phyloP scores from a whole-genome alignment of 2,113 vertebrate species.

The Corythornis cristatus region DNA sequence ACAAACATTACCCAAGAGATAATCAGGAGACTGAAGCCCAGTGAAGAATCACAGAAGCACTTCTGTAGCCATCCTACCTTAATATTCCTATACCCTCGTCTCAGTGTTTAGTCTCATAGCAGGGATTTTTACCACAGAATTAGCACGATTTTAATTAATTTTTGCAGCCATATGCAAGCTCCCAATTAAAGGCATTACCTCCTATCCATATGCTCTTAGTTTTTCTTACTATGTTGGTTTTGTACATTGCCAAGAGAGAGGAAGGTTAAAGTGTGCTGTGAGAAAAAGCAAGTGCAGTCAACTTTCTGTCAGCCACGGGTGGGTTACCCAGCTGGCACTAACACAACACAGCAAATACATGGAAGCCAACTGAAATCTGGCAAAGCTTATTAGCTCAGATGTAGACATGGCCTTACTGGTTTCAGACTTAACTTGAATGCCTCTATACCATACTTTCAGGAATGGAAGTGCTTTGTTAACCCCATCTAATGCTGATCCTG shows the following conservation, averaged over 20 bases:
- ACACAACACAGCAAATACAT: background rate
- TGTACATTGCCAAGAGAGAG: background rate
- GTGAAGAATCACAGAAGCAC: background rate
- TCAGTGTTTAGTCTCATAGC: constrained; percentile 1
- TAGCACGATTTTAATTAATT: constrained; percentile 43
- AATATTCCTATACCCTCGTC: background rate
- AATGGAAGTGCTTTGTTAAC: background rate
- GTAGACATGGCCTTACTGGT: background rate
- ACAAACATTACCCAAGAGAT: background rate
- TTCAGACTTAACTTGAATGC: background rate
- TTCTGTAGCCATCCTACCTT: background rate
- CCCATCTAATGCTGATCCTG: background rate
- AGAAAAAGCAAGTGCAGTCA: background rate
- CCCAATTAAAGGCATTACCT: constrained; percentile 23
- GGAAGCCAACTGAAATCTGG: background rate
- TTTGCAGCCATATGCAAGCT: constrained; percentile 29
- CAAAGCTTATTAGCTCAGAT: background rate
- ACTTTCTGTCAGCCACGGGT: background rate
- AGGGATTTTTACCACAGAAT: constrained; percentile 33
- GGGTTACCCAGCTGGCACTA: background rate
- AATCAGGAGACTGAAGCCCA: background rate
- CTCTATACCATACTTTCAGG: background rate
- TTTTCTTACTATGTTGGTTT: constrained; percentile 37
- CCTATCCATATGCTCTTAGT: background rate
- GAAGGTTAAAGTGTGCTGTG: background rate